Base-by-base conservation (phyloP, 2,888 invertebrate genomes). In the Noctuana brunneofusca region DNA sequence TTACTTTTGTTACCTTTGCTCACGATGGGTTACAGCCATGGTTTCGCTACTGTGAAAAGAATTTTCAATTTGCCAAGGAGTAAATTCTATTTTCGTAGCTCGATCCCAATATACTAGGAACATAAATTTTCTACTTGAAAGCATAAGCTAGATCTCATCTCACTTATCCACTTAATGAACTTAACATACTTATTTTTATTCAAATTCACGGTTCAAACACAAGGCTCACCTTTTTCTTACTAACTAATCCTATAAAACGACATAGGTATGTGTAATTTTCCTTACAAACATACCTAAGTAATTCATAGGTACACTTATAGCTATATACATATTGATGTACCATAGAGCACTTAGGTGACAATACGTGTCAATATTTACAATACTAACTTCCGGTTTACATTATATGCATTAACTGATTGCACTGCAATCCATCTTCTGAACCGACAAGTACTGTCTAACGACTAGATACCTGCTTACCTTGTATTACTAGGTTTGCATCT, bases 361-460 rank as follows among this genome's bases (percentile, higher is more conserved):
- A 1, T 5, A 38, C n/a, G 4, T 38, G 38, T 38, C 38, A 38
- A 38, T 38, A 38, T 38, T 38, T 38, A 38, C 38, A 38, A 14
- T 38, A 38, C 38, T 5, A 38, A 38, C 38, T 14, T 38, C 38
- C 14, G 14, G 12, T 14, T 8, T 14, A 38, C 14, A 38, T 18
- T 81, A 82, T 87, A 87, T 85, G 84, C 88, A 89, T 89, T 89
- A 87, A 84, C 89, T 88, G 87, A 89, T 88, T 89, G 87, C 83
- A 71, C 75, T 71, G 72, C 85, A 75, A 89, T 89, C 87, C 84
- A 84, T 89, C 88, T 88, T 89, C 78, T 81, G 82, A 83, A 81
- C 80, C 75, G 75, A 75, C 79, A 73, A 70, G 80, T 81, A 79
- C 78, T 81, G 73, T 83, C 77, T n/a, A 57, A 71, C 79, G 78